Conservation (phyloP, 2,797 vertebrate species). For the Darevskia mixta region DNA sequence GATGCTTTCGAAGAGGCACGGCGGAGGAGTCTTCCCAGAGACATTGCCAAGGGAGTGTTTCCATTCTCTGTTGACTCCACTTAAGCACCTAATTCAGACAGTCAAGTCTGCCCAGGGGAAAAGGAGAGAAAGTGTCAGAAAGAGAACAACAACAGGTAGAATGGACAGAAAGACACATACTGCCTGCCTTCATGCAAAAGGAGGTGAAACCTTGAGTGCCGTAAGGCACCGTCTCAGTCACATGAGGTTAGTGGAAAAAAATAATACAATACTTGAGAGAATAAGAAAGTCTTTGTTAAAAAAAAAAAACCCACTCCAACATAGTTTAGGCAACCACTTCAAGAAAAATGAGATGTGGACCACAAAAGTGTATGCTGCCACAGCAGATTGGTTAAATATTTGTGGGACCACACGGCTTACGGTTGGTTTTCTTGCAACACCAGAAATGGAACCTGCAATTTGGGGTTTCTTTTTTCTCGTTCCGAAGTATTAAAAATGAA, state of each 20-base stretch:
- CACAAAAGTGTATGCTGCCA: not conserved
- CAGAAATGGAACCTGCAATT: not conserved
- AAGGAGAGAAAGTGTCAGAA: slow-evolving; percentile 7
- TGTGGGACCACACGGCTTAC: not conserved
- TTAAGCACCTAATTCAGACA: slow-evolving; percentile 52
- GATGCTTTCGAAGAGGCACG: slow-evolving; percentile 95
- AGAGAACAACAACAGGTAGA: not conserved
- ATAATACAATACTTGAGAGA: not conserved
- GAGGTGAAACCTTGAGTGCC: not conserved
- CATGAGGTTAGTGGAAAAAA: not conserved
- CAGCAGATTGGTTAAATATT: not conserved
- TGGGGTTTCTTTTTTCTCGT: not conserved
- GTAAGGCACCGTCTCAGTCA: not conserved
- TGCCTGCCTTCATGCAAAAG: not conserved
- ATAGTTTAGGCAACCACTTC: not conserved
- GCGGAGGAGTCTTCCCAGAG: slow-evolving; percentile 97
- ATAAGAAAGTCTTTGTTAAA: too few relatives aligned
- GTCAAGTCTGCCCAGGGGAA: slow-evolving; percentile 51
- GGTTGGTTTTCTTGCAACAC: not conserved
- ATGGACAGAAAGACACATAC: not conserved
- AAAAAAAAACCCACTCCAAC: too few relatives aligned
- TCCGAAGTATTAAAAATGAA: not conserved
- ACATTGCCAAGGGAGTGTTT: slow-evolving; percentile 88
- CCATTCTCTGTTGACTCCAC: slow-evolving; percentile 87
- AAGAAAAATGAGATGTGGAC: not conserved